Percentiles rank a stretch among this genome's conserved stretches.
Evolutionary conservation across 2,797 vertebrate species (phyloP).

Genomic region (Tapera naevia): DNA sequence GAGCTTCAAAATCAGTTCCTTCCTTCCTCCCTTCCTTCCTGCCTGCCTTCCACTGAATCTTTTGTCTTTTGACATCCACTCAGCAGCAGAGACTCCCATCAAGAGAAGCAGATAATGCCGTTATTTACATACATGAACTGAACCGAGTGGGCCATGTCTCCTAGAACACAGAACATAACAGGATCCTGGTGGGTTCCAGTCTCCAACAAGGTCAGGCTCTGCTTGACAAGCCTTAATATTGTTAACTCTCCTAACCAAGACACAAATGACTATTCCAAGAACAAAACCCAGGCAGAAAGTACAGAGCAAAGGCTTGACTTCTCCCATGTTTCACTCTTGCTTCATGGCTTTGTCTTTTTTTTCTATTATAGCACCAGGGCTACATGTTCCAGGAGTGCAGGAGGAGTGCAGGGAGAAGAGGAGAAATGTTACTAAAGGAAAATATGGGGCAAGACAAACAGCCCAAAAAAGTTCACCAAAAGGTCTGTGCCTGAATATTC

Average conservation of each 20-base stretch:
- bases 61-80: background rate
- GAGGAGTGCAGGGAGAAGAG: background rate
- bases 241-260: background rate
- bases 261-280: background rate
- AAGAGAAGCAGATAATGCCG: background rate
- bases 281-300: background rate
- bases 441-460: background rate
- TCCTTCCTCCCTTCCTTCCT: too few species aligned
- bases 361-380: background rate
- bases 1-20: background rate
- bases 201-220: background rate
- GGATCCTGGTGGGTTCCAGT: background rate
- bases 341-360: background rate
- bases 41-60: background rate
- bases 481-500: background rate
- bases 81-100: background rate
- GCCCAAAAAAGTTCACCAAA: background rate
- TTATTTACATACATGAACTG: background rate
- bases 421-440: background rate
- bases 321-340: background rate
- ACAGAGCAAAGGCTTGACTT: background rate
- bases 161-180: background rate
- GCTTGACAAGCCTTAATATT: background rate
- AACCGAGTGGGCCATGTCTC: background rate
- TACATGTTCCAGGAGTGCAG: rapidly evolving